Base-by-base conservation (phyloP, 2,797 vertebrate species). In the Alouatta caraya region DNA sequence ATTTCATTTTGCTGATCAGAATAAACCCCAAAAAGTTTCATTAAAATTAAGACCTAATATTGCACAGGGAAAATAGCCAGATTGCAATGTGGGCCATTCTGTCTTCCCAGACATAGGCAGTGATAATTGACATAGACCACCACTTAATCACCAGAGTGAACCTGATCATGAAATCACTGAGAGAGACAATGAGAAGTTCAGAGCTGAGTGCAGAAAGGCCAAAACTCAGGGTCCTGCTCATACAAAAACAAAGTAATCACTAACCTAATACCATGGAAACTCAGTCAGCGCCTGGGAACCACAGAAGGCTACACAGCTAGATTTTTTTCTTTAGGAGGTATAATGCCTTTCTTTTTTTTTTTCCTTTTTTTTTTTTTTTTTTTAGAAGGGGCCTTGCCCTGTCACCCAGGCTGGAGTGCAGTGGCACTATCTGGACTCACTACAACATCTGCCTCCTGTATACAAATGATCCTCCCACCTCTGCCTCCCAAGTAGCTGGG, bases 1-100 rank as follows among this genome's bases (percentile, higher is more conserved):
- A 83, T 83, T 88, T 64, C 48, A 39, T 67, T 90, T 48, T 78
- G 59, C 39, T 70, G 57, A 89, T 91, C 67, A 88, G 28, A 82
- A 96, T 80, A 33, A 91, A 82, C 39, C 46, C 37, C 83, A 46
- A 75, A 64, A 11, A 55, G 87, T 37, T 88, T 91, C 86, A 46
- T 55, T 93, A 82, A 96, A 79, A 94, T 39, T 22, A 97, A 94
- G 39, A 33, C 59, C 76, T 46, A 7, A 75, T 78, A 95, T 12
- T 88, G 64, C 46, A 81, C 44, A 78, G 37, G 13, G 57, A 85
- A 70, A 50, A 61, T 57, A 37, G 11, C 33, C 88, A 90, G 81
- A 70, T 28, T 55, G 72, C 72, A 82, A 9, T 4, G 12, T 79
- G 37, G 33, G 33, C 28, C 72, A 55, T 64, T 57, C 50, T 57